phyloP scores from a whole-genome alignment of 2,888 invertebrate species.

The Melanchra persicariae region DNA sequence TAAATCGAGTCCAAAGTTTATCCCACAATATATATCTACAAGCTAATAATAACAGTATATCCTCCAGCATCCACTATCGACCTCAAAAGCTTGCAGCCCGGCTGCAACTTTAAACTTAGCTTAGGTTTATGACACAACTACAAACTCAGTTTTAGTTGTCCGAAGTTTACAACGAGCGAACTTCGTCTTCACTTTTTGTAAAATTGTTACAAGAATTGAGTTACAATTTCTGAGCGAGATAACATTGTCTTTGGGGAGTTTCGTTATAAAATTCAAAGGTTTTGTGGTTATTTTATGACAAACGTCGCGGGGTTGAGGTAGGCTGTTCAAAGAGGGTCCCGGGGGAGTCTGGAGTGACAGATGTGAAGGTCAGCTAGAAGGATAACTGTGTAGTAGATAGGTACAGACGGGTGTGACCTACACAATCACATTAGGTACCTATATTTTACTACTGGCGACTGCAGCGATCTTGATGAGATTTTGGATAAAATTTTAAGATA shows the following conservation, averaged over 20 bases:
- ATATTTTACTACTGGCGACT: too few relatives aligned
- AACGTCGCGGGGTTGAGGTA: conserved; percentile 9
- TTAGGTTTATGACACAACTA: conserved; percentile 58
- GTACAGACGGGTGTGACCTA: not conserved
- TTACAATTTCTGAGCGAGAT: conserved; percentile 53
- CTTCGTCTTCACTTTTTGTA: conserved; percentile 40
- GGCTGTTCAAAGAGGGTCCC: conserved; percentile 19
- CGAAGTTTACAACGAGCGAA: conserved; percentile 49
- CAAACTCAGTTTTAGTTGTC: conserved; percentile 57
- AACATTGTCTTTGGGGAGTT: conserved; percentile 51
- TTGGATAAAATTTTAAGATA: not conserved
- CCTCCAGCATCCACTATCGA: not conserved
- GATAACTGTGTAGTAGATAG: not conserved
- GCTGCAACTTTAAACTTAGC: conserved; percentile 57
- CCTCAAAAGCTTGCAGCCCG: conserved; percentile 4
- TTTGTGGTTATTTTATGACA: conserved; percentile 38
- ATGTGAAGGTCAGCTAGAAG: conserved; percentile 35
- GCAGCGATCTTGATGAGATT: too few relatives aligned
- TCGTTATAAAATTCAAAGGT: conserved; percentile 53
- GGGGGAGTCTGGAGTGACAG: conserved; percentile 26
- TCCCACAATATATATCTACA: conserved; percentile 1
- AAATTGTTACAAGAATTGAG: conserved; percentile 53
- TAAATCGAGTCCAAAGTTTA: not conserved
- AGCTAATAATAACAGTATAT: conserved; percentile 31
- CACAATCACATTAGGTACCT: too few relatives aligned